These are phyloP conservation scores for Agonum fuliginosum DNA, from an alignment of 2,888 invertebrate genomes.

Conservation along the genomic window DNA sequence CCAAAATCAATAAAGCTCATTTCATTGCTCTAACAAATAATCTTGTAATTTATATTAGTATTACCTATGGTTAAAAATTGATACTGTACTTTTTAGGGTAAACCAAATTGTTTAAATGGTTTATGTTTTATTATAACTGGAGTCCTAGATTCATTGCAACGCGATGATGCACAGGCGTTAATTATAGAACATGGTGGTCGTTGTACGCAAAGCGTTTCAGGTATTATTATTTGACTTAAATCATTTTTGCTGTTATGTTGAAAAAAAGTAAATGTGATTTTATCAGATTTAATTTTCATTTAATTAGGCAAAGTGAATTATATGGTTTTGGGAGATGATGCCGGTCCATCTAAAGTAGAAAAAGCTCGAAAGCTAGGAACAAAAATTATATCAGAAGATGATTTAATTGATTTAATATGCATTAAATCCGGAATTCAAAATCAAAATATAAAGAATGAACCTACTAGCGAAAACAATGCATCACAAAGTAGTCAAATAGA, in stretches of 20 bases:
- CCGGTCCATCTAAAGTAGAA: slow-evolving; percentile 88
- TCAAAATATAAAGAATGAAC: slow-evolving; percentile 45
- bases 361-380: slow-evolving; percentile 84
- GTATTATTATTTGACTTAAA: slow-evolving; percentile 63
- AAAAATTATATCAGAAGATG: slow-evolving; percentile 87
- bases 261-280: slow-evolving; percentile 1
- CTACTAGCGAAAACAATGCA: slow-evolving; percentile 4
- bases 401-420: slow-evolving; percentile 85
- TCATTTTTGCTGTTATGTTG: slow-evolving; percentile 24
- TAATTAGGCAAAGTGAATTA: slow-evolving; percentile 78
- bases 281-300: neutral
- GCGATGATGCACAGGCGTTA: slow-evolving; percentile 84
- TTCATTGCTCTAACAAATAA: no score
- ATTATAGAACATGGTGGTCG: slow-evolving; percentile 88
- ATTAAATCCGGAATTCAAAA: slow-evolving; percentile 74
- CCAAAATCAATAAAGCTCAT: no score
- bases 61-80: no score
- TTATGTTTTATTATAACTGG: slow-evolving; percentile 88
- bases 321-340: slow-evolving; percentile 88
- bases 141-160: slow-evolving; percentile 89
- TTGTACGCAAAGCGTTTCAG: slow-evolving; percentile 82
- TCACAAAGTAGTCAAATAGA: neutral
- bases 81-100: no score
- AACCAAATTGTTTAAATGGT: slow-evolving; percentile 82
- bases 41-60: no score